Evolutionary conservation across 2,888 invertebrate species (phyloP), one percentile per base, ranked within the genome.

Genomic region (Lacanobia oleracea): DNA sequence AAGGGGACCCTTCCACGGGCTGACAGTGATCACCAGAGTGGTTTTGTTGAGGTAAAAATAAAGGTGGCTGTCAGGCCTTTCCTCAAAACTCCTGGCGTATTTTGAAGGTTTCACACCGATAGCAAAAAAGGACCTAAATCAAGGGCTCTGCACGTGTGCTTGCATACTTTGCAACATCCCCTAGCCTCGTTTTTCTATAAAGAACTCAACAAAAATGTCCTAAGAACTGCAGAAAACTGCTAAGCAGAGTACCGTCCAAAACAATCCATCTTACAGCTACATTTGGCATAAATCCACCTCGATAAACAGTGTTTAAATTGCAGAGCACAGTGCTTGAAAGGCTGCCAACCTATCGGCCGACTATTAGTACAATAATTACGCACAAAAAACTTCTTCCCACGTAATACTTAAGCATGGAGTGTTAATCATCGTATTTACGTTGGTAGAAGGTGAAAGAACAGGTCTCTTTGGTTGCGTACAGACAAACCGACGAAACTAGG

Each of bases 241-340:
- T 50, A 60, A 57, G 12, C 33, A 50, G 51, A 16, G 5, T 51
- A 62, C 27, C 27, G 23, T 56, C 61, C 23, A 33, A 63, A 77
- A 60, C 53, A 67, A 57, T 59, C 43, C 54, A 50, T 54, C 21
- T 40, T 33, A 59, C 12, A 66, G 9, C 59, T 50, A 56, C 27
- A 65, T 65, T 77, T 77, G 78, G 77, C 78, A 77, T 67, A 78
- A 77, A 77, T 78, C 78, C 77, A 77, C 63, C 50, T 14, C 67
- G 48, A 61, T 57, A 64, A 78, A 59, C 71, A 50, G 51, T 56
- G 64, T 67, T 61, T 40, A 65, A 67, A 64, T 48, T 61, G 51
- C 60, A 33, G 59, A 18, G 50, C 10, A 27, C 21, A 18, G 21
- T 65, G 54, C 51, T 77, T 78, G 79, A 78, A 23, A 67, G 56